phyloP scores from a whole-genome alignment of 2,888 invertebrate species.

The Mactromeris polynyma region DNA sequence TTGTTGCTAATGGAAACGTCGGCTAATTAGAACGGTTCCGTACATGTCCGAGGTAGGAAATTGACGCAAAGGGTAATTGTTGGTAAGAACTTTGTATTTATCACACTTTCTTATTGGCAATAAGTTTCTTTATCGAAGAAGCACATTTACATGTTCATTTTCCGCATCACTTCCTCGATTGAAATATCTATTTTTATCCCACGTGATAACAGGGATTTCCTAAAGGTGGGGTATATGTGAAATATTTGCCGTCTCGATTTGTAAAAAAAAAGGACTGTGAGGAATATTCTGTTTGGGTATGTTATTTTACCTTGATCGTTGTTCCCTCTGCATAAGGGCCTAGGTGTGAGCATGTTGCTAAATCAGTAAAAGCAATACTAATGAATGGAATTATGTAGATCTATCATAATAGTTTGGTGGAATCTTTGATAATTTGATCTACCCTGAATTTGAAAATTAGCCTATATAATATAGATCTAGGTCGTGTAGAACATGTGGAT shows the following conservation, averaged over 20 bases:
- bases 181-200: constrained; percentile 21
- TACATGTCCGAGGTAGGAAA: constrained; percentile 43
- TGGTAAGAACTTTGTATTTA: not conserved
- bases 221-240: not conserved
- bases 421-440: too few species aligned
- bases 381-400: too few species aligned
- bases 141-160: not conserved
- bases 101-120: not conserved
- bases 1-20: constrained; percentile 72
- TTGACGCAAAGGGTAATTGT: not conserved
- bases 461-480: too few species aligned
- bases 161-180: constrained; percentile 11
- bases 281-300: too few species aligned
- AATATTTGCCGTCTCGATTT: not conserved
- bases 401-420: too few species aligned
- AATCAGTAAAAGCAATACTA: too few species aligned
- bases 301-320: too few species aligned
- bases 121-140: not conserved
- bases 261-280: not conserved
- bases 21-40: constrained; percentile 61
- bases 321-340: too few species aligned
- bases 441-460: too few species aligned
- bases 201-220: constrained; percentile 34
- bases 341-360: too few species aligned
- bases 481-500: too few species aligned